Base-by-base conservation (phyloP, 2,113 vertebrate genomes). In the Sinosuthora webbiana region DNA sequence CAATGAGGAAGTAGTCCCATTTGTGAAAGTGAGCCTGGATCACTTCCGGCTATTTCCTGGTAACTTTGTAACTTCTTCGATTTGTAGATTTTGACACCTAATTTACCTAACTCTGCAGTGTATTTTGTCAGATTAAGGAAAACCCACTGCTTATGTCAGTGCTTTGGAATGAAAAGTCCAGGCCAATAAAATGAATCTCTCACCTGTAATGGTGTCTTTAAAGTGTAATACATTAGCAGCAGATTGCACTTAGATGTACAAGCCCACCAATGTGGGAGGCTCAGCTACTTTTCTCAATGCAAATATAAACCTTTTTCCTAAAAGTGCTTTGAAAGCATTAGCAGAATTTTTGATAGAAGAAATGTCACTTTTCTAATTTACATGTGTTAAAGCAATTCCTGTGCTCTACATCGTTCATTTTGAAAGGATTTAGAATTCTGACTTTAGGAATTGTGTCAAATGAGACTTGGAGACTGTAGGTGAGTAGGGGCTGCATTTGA, bases 201-300 rank as follows among this genome's bases (percentile, higher is more conserved):
- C 4, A 1, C 6, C 6, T 65, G 27, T 37, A 64, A 49, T 11
- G 24, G 41, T 6, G 4, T 82, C 25, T 79, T 79, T 70, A 44
- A 41, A 59, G 39, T 0, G 0, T 23, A 15, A 15, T 39, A 12
- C 6, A 5, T 2, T 59, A n/a, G 21, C 59, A 69, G 45, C 59
- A 62, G 41, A n/a, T 65, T 6, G 2, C n/a, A 25, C 15, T 56
- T 77, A 41, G 4, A 11, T 0, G 1, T 39, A 16, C 15, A 70
- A 77, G 17, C 45, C 57, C 30, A 56, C 24, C 60, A 17, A 0
- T 31, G 49, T 19, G 10, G n/a, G 37, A 79, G 19, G 37, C 69
- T 83, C 45, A 49, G 42, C 11, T 67, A 25, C 50, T 89, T 92
- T 49, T n/a, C 35, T 74, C 55, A 41, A 7, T 53, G 42, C 41